Conservation (phyloP, 2,113 vertebrate genomes). For the Piprites chloris region DNA sequence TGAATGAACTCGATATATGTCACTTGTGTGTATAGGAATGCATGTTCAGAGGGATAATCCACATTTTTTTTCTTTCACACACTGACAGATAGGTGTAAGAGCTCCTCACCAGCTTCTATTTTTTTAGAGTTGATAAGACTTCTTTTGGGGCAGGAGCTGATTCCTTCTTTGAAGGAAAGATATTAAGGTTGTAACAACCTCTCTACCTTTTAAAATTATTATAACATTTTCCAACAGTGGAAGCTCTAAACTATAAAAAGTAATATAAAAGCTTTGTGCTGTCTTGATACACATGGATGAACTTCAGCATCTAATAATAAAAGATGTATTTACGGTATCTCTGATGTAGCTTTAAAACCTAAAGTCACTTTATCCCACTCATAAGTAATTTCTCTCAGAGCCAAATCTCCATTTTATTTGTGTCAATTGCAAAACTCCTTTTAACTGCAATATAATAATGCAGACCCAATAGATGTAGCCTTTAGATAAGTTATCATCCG, state of each 20-base stretch:
- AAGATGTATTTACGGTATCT: background rate
- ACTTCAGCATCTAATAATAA: background rate
- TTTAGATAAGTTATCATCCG: conserved; percentile 9
- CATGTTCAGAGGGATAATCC: background rate
- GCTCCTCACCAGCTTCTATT: background rate
- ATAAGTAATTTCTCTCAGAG: background rate
- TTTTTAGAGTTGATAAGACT: background rate
- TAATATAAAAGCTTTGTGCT: background rate
- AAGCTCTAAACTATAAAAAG: background rate
- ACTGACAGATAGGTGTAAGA: background rate
- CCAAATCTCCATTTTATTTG: background rate
- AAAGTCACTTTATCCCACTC: background rate
- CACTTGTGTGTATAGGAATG: background rate
- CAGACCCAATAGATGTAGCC: background rate
- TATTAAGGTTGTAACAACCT: background rate
- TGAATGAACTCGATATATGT: background rate
- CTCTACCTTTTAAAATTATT: background rate
- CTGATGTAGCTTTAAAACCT: background rate
- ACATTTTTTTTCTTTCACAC: background rate
- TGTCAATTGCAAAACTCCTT: background rate
- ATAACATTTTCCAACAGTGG: background rate
- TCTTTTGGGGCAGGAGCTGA: background rate
- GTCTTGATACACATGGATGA: background rate
- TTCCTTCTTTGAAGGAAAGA: background rate
- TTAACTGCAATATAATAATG: background rate